Evolutionary conservation across 2,888 invertebrate species (phyloP).

Genomic region (Callosobruchus maculatus): DNA sequence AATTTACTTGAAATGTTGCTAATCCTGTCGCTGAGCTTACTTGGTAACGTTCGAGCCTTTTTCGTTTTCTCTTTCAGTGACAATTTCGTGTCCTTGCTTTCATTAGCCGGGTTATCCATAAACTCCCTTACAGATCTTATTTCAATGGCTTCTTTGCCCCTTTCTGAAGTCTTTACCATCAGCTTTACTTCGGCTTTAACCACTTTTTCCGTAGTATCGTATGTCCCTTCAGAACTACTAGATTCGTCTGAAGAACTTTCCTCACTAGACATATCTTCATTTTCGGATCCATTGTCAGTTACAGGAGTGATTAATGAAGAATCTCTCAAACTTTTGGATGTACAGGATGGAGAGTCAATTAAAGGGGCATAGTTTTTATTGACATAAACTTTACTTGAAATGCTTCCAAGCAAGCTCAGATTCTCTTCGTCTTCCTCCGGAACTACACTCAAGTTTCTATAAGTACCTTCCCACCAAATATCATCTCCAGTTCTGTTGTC

Average conservation of each 20-base stretch:
- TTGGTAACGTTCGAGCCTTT: conserved; percentile 27
- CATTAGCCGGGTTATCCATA: conserved; percentile 31
- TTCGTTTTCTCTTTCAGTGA: conserved; percentile 21
- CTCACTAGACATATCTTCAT: conserved; percentile 13
- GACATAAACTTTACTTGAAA: conserved; percentile 27
- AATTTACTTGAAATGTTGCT: conserved; percentile 30
- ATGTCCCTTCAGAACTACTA: conserved; percentile 21
- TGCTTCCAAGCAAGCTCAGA: conserved; percentile 35
- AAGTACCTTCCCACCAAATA: conserved; percentile 48
- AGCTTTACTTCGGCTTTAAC: conserved; percentile 53
- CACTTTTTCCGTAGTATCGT: conserved; percentile 33
- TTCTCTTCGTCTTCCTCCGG: conserved; percentile 49
- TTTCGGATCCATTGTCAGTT: conserved; percentile 3
- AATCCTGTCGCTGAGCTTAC: conserved; percentile 24
- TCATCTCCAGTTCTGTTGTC: conserved; percentile 30
- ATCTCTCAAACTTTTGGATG: conserved; percentile 1
- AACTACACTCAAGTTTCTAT: conserved; percentile 47
- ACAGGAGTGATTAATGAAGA: neutral
- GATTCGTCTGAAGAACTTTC: conserved; percentile 18
- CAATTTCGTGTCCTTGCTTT: conserved; percentile 5
- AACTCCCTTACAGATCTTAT: conserved; percentile 48
- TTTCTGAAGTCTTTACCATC: conserved; percentile 51
- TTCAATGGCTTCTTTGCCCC: conserved; percentile 52
- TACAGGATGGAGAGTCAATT: conserved; percentile 8
- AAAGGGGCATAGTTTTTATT: conserved; percentile 16